These are phyloP conservation scores for Drosophila arawakana DNA, from an alignment of 1,140 invertebrate genomes.

Conservation along the genomic window DNA sequence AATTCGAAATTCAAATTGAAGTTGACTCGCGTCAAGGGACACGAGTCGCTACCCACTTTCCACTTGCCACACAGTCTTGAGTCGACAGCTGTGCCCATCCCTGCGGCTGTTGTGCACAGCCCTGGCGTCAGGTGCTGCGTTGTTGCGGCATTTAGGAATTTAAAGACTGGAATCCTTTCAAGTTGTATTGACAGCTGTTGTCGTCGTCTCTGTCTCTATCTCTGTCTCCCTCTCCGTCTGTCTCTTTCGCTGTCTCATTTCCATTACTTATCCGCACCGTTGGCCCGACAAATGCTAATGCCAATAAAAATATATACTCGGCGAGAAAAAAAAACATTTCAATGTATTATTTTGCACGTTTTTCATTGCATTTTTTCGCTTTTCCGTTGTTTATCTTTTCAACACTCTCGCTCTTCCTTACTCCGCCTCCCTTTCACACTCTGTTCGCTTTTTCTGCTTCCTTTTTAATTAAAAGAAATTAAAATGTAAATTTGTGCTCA, in stretches of 20 bases:
- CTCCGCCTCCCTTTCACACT: background rate
- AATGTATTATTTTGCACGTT: conserved; percentile 63
- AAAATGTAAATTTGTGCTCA: conserved; percentile 72
- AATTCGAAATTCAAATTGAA: conserved; percentile 42
- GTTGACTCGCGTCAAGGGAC: conserved; percentile 36
- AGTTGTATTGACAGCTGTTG: conserved; percentile 78
- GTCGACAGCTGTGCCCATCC: background rate
- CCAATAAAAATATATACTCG: conserved; percentile 36
- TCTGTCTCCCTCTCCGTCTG: background rate
- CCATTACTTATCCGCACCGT: conserved; percentile 43
- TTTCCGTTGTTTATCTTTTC: conserved; percentile 9
- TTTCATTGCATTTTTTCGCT: conserved; percentile 27
- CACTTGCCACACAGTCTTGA: conserved; percentile 4
- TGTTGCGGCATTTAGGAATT: conserved; percentile 41
- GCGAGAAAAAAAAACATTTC: conserved; percentile 48
- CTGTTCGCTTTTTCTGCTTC: conserved; percentile 15
- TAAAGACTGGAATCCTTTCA: conserved; percentile 56
- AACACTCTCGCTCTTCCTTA: conserved; percentile 1
- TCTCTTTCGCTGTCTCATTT: conserved; percentile 24
- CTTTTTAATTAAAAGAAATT: conserved; percentile 81
- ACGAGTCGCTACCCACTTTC: background rate
- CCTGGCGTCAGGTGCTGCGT: conserved; percentile 13
- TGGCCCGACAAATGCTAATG: conserved; percentile 54
- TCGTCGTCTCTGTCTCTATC: conserved; percentile 12
- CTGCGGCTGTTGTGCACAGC: background rate